Base-by-base conservation (phyloP, 2,888 invertebrate genomes). In the Drosophila macrospina region DNA sequence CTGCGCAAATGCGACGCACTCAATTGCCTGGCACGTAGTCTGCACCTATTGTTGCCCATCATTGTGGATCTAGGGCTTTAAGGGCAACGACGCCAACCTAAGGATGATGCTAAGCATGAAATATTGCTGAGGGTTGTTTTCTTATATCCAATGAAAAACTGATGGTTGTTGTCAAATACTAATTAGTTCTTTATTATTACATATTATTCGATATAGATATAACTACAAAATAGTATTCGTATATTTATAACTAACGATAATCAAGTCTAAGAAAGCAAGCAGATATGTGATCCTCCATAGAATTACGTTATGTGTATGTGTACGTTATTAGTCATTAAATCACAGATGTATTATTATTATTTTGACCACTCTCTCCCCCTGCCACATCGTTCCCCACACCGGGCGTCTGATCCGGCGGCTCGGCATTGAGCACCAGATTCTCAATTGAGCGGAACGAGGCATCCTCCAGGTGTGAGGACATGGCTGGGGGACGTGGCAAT, bases 361-460 rank as follows among this genome's bases (percentile, higher is more conserved):
- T 45, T 37, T 39, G 44, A 45, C 54, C 45, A 54, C 28, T 24
- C 15, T 36, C 44, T 7, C 74, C 51, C 41, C 51, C 54, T 74
- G 77, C 56, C 51, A 26, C 8, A 30, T 39, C 63, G 50, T 68
- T 60, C 11, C 60, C 79, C 26, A 90, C 88, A 37, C 89, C 85
- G 51, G 87, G 90, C 63, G 91, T 91, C 69, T 90, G 84, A 61
- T 90, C 91, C 28, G 90, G 83, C 24, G 91, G 89, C 52, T 90
- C 91, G 7, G 89, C 90, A 69, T 91, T 91, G 24, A 91, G 75
- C 48, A 91, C 90, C 39, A 91, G 79, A 84, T 91, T 91, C 72
- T 91, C 91, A 56, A 89, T 89, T 3, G 91, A 91, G 44, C 91
- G 85, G 42, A 91, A 91, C 62, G 74, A 79, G 52, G 76, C 78